Conservation (phyloP, 2,888 invertebrate genomes). For the Dasypolia templi region DNA sequence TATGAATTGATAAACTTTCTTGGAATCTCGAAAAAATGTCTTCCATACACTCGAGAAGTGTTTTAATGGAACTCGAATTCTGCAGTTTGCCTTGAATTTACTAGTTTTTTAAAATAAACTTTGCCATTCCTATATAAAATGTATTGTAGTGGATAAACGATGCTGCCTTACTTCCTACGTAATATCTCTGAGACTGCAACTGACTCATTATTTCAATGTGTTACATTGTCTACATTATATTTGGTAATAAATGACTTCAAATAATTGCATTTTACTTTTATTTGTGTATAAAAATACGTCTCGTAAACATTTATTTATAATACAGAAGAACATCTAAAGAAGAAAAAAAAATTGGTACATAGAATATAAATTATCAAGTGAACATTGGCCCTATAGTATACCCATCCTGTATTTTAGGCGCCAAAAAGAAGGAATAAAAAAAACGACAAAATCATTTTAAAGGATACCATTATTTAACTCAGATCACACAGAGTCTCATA, state of each 20-base stretch:
- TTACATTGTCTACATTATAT: conserved; percentile 65
- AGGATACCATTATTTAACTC: neutral
- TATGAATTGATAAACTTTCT: conserved; percentile 56
- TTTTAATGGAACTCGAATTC: conserved; percentile 46
- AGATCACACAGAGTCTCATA: neutral
- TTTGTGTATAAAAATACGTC: conserved; percentile 22
- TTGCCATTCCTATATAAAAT: conserved; percentile 67
- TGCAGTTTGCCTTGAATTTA: conserved; percentile 65
- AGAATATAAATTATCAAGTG: neutral
- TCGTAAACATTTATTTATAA: neutral
- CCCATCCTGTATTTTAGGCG: neutral
- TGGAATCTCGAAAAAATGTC: conserved; percentile 67
- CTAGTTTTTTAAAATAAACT: conserved; percentile 58
- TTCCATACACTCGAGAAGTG: conserved; percentile 63
- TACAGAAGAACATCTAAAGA: neutral
- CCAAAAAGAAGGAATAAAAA: neutral
- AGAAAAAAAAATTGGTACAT: neutral
- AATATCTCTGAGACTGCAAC: conserved; percentile 65
- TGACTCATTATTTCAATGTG: conserved; percentile 59
- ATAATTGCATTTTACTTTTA: conserved; percentile 56
- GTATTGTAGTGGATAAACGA: conserved; percentile 58
- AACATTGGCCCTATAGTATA: neutral
- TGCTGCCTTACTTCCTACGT: conserved; percentile 61
- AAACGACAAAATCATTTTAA: neutral
- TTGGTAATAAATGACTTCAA: conserved; percentile 68